A percentile compares a stretch with the other conserved stretches of the same genome.
Conservation (phyloP, 2,113 vertebrate species). For the Cricetomys ansorgei region DNA sequence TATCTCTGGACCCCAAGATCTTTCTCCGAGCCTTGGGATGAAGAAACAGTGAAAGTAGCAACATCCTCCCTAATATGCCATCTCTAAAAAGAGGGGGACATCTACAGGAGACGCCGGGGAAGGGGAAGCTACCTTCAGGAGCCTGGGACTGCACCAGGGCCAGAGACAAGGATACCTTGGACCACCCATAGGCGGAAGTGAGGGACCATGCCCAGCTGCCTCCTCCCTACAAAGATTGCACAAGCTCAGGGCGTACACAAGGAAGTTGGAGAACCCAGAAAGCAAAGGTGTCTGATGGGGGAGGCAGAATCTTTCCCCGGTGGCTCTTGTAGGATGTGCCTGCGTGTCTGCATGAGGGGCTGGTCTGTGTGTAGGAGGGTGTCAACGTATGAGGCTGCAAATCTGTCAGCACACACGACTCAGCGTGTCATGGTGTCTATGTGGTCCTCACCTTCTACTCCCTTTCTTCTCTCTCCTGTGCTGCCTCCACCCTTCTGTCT, state of each 20-base stretch:
- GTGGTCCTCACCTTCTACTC: constrained; percentile 24
- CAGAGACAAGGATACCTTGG: background rate
- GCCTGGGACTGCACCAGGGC: background rate
- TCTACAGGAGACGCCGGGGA: background rate
- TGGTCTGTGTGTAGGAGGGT: constrained; percentile 55
- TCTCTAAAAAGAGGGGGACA: background rate
- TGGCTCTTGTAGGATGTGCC: constrained; percentile 9
- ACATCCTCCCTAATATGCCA: background rate
- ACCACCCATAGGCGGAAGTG: background rate
- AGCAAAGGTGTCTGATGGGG: background rate
- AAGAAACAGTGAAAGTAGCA: background rate
- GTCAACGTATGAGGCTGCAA: constrained; percentile 38
- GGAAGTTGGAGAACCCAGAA: background rate
- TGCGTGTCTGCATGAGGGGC: constrained; percentile 28
- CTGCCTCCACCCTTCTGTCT: background rate
- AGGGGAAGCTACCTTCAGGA: background rate
- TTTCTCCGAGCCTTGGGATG: background rate
- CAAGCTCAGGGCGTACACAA: background rate
- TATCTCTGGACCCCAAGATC: background rate
- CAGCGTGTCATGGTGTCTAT: constrained; percentile 29
- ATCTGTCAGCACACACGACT: constrained; percentile 35
- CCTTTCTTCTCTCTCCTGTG: background rate
- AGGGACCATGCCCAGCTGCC: background rate
- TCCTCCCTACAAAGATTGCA: background rate
- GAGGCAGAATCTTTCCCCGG: background rate